Evolutionary conservation across 2,888 invertebrate species (phyloP), one percentile per base, ranked within the genome.

Genomic region (Sussaba pulchella): DNA sequence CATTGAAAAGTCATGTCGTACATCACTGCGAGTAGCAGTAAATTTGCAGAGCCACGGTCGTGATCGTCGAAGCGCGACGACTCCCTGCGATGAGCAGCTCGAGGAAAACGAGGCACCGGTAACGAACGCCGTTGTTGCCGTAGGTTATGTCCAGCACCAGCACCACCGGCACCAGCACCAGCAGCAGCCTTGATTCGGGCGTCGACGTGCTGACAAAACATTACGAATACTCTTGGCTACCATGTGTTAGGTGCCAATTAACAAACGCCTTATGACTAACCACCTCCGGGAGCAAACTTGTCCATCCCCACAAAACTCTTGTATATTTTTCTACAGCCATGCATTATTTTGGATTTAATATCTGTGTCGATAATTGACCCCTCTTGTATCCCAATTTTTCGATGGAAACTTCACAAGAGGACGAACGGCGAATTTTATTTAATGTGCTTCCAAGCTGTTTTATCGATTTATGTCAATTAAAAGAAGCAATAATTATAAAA

Each of bases 211-310:
- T 24, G 69, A 69, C 75, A 43, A 69, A 69, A 69, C 69, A 52
- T 47, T 50, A 17, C 63, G 76, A 52, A 39, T 14, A 14, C 31
- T 31, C 17, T 45, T 24, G 52, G 36, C 36, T 41, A 52, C 36
- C 24, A 31, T 39, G 26, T 54, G 63, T 76, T 76, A 70, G 70
- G 43, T 47, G 63, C 70, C 69, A 77, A 69, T 69, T 76, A 76
- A 80, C 72, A 72, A 76, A 80, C 64, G 45, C 52, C 24, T 26
- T 41, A 71, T 76, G 59, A 80, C 50, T 76, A 71, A 75, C 57
- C 61, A 50, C 31, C 31, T 6, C 39, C 41, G 61, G 31, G 19
- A 69, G 41, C 26, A 61, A 69, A 41, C 52, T 69, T 17, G 41
- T 19, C 6, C 52, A 67, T 67, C 67, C 54, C 54, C n/a, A 17